Evolutionary conservation across 1,140 invertebrate genomes (phyloP), one percentile per base, ranked within the genome.

Genomic region (Drosophila truncata): DNA sequence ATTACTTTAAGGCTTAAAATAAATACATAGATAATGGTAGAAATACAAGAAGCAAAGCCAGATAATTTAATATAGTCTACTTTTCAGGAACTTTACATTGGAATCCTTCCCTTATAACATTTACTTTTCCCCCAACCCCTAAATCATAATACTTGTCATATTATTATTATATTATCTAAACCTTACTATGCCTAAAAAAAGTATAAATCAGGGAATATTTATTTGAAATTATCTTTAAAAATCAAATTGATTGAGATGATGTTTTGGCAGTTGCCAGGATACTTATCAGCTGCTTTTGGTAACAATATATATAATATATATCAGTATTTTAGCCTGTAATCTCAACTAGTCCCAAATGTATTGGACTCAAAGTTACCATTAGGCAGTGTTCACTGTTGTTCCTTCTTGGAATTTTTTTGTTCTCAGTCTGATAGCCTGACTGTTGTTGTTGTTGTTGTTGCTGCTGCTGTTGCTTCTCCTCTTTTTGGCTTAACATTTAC

Each of bases 401-500:
- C 18, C n/a, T 62, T 33, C 57, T 65, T 65, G 57, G 27, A 31
- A 33, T 65, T 65, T 65, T 67, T 42, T 46, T 57, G 29, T 11
- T 18, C 23, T 61, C 25, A 14, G 35, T 23, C 52, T 25, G 33
- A 20, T 37, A 1, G 50, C 50, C 50, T 33, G 58, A 31, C 25
- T 60, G 14, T 49, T 62, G 64, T 58, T 82, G 61, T 57, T 71
- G 33, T 60, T 64, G 69, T 35, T 47, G 60, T 80, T 76, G 35
- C 20, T 58, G 10, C 25, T 60, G 61, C 61, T 82, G 58, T 46
- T 49, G 62, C 87, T 72, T 92, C 82, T 88, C 67, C 79, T 69
- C 54, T 29, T 71, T 74, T 86, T 92, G 87, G 91, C 91, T 92
- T 92, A 88, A 86, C 87, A 88, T 80, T 92, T 86, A 92, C 91